These are phyloP conservation scores for Malachius bipustulatus DNA, from an alignment of 2,888 invertebrate genomes.

Conservation along the genomic window DNA sequence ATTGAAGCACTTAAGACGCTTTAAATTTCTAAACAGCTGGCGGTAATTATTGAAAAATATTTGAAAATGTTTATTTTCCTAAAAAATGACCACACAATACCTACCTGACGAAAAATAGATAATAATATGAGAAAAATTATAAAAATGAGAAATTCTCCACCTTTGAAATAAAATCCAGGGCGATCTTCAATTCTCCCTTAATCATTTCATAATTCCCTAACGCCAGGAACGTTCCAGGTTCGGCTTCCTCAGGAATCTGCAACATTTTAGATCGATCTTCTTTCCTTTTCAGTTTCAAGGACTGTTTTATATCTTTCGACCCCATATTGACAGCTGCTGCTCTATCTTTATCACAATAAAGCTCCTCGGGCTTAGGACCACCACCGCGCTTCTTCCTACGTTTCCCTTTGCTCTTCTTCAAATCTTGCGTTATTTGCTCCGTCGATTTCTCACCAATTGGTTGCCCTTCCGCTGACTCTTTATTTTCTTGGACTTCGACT, in stretches of 20 bases:
- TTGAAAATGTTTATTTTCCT: too few relatives aligned
- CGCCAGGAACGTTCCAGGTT: conserved; percentile 62
- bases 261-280: conserved; percentile 61
- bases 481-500: conserved; percentile 18
- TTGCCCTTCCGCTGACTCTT: too few relatives aligned
- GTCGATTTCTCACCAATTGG: conserved; percentile 3
- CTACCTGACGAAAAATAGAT: too few relatives aligned
- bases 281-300: conserved; percentile 65
- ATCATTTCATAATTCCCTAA: conserved; percentile 66
- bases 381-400: conserved; percentile 35
- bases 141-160: conserved; percentile 36
- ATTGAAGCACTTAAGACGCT: too few relatives aligned
- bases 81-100: too few relatives aligned
- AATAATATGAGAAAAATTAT: too few relatives aligned
- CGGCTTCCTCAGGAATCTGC: conserved; percentile 67
- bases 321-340: conserved; percentile 83
- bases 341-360: conserved; percentile 82
- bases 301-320: conserved; percentile 77
- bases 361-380: conserved; percentile 46
- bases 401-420: conserved; percentile 29
- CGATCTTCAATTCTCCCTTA: conserved; percentile 58
- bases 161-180: conserved; percentile 69
- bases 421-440: conserved; percentile 15
- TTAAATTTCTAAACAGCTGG: too few relatives aligned
- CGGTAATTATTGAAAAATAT: too few relatives aligned